These are phyloP conservation scores for Tanytarsus gracilentus DNA, from an alignment of 2,888 invertebrate species.

Conservation along the genomic window DNA sequence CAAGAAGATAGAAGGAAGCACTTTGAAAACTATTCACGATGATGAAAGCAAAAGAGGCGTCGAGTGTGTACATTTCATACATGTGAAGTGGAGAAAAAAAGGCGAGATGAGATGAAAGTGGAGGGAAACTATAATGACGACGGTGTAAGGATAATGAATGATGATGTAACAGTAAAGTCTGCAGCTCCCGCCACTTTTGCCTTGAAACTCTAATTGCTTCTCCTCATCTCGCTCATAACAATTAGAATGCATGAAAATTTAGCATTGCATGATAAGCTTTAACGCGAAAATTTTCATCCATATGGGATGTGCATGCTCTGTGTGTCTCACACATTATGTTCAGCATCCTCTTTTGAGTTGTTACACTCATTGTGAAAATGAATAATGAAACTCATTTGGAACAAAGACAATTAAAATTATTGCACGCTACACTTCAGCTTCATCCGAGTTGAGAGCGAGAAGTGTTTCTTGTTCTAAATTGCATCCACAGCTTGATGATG, in stretches of 20 bases:
- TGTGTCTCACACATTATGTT: background rate
- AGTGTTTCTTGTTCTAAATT: background rate
- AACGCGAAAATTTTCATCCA: too few relatives aligned
- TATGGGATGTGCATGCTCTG: background rate
- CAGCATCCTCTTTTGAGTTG: background rate
- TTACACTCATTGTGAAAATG: background rate
- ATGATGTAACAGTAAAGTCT: conserved; percentile 22
- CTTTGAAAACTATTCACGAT: too few relatives aligned
- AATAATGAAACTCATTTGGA: conserved; percentile 17
- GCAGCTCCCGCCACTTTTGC: conserved; percentile 7
- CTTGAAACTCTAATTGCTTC: conserved; percentile 23
- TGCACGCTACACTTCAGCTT: background rate
- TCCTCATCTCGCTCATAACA: background rate
- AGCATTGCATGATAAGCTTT: too few relatives aligned
- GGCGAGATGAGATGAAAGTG: background rate
- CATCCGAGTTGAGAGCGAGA: background rate
- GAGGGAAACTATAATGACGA: background rate
- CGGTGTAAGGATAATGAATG: conserved; percentile 20
- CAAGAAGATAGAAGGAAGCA: too few relatives aligned
- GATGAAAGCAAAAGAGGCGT: conserved; percentile 2
- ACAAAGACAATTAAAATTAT: conserved; percentile 17
- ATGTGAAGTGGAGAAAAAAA: background rate
- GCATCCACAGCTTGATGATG: background rate
- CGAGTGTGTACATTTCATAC: background rate
- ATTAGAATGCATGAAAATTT: background rate